These are phyloP conservation scores for Diplodus sargus DNA, from an alignment of 2,797 vertebrate genomes.

Conservation along the genomic window DNA sequence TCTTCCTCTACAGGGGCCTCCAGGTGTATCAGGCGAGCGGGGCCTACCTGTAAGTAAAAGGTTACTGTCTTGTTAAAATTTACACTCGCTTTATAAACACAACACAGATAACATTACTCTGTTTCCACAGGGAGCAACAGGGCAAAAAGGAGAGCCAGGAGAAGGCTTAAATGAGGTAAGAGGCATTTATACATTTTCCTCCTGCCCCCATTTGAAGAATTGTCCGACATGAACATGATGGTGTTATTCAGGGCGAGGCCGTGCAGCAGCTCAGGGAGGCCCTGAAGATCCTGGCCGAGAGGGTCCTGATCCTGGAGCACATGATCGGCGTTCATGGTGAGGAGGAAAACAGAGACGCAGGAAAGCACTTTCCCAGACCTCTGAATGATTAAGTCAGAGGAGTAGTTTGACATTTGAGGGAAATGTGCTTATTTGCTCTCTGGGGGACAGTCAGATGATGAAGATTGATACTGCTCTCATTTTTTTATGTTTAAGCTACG, in stretches of 20 bases:
- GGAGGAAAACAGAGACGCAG: conserved; percentile 62
- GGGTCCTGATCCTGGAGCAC: conserved; percentile 97
- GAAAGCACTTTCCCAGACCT: background rate
- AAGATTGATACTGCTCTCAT: background rate
- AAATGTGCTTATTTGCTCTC: background rate
- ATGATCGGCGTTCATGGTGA: conserved; percentile 97
- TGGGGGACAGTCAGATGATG: background rate
- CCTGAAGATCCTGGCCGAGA: conserved; percentile 96
- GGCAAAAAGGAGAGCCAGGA: conserved; percentile 91
- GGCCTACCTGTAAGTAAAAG: conserved; percentile 87
- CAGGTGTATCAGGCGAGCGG: conserved; percentile 83
- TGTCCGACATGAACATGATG: conserved; percentile 4
- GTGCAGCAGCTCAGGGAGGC: conserved; percentile 95
- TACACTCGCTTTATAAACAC: background rate
- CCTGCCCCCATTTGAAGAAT: conserved; percentile 29
- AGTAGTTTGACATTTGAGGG: conserved; percentile 19
- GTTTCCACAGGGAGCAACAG: conserved; percentile 85
- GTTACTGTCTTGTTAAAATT: conserved; percentile 16
- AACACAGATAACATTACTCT: conserved; percentile 15
- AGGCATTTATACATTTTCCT: background rate
- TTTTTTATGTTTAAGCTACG: background rate
- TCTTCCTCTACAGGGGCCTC: conserved; percentile 84
- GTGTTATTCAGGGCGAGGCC: conserved; percentile 87
- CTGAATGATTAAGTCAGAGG: conserved; percentile 2
- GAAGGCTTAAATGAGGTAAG: conserved; percentile 88